Percentiles rank a stretch among this genome's conserved stretches.
phyloP scores from a whole-genome alignment of 2,888 invertebrate species.

The Venusia cambrica region DNA sequence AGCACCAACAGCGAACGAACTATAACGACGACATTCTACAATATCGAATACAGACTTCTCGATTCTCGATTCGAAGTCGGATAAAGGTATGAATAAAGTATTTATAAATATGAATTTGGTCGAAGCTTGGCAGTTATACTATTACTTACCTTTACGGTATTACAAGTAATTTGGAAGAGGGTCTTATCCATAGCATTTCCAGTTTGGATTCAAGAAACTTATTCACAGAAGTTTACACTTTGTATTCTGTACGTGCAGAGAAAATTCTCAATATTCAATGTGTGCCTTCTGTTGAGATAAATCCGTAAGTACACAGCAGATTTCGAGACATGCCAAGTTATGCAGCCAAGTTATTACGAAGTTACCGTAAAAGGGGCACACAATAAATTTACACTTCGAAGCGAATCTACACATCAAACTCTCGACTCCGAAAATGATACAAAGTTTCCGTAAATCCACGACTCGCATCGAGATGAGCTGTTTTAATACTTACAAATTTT shows the following conservation, averaged over 20 bases:
- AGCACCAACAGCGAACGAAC: slow-evolving; percentile 19
- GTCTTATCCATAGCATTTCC: too few species aligned
- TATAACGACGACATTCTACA: slow-evolving; percentile 13
- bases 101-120: slow-evolving; percentile 2
- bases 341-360: slow-evolving; percentile 15
- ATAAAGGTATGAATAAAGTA: slow-evolving; percentile 11
- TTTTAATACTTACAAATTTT: slow-evolving; percentile 36
- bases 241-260: too few species aligned
- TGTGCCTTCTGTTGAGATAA: slow-evolving; percentile 8
- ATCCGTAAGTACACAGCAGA: slow-evolving; percentile 14
- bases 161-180: too few species aligned
- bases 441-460: slow-evolving; percentile 16
- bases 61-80: slow-evolving; percentile 7
- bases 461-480: slow-evolving; percentile 30
- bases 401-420: slow-evolving; percentile 14
- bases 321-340: slow-evolving; percentile 12
- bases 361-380: slow-evolving; percentile 14
- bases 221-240: slow-evolving; percentile 8
- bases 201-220: slow-evolving; percentile 3
- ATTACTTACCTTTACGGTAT: too few species aligned
- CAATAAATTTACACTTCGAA: slow-evolving; percentile 15
- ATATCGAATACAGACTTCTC: slow-evolving; percentile 8
- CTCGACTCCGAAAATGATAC: slow-evolving; percentile 15
- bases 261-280: slow-evolving; percentile 12
- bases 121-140: too few species aligned